Base-by-base conservation (phyloP, 2,113 vertebrate species). In the Pandion haliaetus region DNA sequence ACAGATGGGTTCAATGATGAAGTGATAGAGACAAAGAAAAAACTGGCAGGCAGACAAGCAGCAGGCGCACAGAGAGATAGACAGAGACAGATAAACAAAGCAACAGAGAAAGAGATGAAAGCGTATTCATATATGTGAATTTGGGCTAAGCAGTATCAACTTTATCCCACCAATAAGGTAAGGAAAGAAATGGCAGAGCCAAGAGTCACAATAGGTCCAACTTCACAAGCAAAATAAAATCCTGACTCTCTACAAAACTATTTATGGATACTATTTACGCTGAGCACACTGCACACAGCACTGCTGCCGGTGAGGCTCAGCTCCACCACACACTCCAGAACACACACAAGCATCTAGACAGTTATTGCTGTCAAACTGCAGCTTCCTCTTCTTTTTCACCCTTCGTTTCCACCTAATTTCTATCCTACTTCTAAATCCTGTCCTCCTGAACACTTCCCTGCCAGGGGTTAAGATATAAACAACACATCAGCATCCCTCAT, bases 21-120 rank as follows among this genome's bases (percentile, higher is more conserved):
- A 97, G 95, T 97, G 97, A 98, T 91, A 97, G 95, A 97, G 96
- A 98, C 97, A 98, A 98, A 98, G 97, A 96, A 97, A 98, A 98
- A 96, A 95, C 97, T 97, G 97, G 92, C 95, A 97, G 94, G 97
- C 93, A 96, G 98, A 97, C 95, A 97, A 96, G 96, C 95, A 98
- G 95, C 96, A 97, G 95, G 96, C 95, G 6, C 77, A 94, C 93
- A 97, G 93, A 97, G 93, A 90, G 94, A 97, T 86, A 97, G 85
- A 95, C 47, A 47, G 91, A 97, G 95, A 97, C 70, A 97, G 95
- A 98, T 94, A 96, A 97, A 97, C 86, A 98, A 97, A 97, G 97
- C 96, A 89, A 96, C 52, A 84, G 86, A 96, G 88, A 95, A 95
- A 82, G 80, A 96, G 94, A 96, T 86, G 82, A 96, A 98, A 97